phyloP scores from a whole-genome alignment of 1,140 invertebrate species.

The Sogatella furcifera region DNA sequence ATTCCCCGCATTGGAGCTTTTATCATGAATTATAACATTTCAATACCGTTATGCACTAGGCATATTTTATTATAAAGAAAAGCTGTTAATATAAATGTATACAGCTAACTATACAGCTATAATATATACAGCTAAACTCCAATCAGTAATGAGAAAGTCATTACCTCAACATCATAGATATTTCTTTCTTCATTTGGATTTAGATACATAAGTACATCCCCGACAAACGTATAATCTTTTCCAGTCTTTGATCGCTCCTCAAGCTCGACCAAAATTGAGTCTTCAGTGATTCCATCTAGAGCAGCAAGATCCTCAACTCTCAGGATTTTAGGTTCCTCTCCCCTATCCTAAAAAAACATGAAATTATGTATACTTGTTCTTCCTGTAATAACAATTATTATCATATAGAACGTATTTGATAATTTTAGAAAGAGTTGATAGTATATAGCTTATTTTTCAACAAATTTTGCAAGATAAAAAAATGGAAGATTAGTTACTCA shows the following conservation, averaged over 20 bases:
- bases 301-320: conserved; percentile 77
- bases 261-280: conserved; percentile 61
- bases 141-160: conserved; percentile 5
- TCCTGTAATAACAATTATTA: no score
- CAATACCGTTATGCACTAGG: no score
- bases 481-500: conserved; percentile 15
- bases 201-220: conserved; percentile 75
- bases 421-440: not conserved
- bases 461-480: no score
- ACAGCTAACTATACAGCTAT: no score
- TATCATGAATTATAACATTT: no score
- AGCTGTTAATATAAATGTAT: no score
- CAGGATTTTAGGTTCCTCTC: conserved; percentile 49
- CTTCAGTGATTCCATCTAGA: conserved; percentile 65
- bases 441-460: no score
- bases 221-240: conserved; percentile 76
- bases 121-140: no score
- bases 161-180: conserved; percentile 56
- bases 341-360: conserved; percentile 24
- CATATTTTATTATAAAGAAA: no score
- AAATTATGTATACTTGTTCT: not conserved
- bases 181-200: conserved; percentile 69
- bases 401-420: not conserved
- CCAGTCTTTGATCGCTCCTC: conserved; percentile 56
- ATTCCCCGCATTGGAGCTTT: no score